These are phyloP conservation scores for Pristionchus exspectatus DNA, from an alignment of 2,888 invertebrate species.

Conservation along the genomic window DNA sequence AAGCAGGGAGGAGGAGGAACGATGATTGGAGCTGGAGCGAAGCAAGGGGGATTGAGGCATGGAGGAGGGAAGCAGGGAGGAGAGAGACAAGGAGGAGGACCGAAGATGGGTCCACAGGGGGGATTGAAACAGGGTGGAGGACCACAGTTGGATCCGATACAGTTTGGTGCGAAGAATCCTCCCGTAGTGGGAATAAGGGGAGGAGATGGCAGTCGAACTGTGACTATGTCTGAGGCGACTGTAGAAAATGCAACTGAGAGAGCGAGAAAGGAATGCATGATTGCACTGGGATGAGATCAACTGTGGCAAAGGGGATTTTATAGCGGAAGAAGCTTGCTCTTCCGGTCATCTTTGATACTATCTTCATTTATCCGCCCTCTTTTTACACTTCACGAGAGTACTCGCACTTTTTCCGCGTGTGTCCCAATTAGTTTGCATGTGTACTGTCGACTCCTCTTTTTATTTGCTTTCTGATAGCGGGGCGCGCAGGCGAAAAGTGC, in stretches of 20 bases:
- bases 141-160: not conserved
- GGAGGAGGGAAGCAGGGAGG: conserved; percentile 27
- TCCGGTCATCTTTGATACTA: conserved; percentile 26
- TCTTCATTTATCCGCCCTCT: not conserved
- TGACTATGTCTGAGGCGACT: conserved; percentile 19
- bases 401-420: not conserved
- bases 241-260: not conserved
- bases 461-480: conserved; percentile 37
- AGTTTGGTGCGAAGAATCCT: not conserved
- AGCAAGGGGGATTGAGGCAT: conserved; percentile 16
- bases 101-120: conserved; percentile 35
- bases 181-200: not conserved
- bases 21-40: not conserved
- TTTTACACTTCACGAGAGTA: conserved; percentile 7
- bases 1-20: not conserved
- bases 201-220: not conserved
- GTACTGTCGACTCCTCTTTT: not conserved
- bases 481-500: not conserved
- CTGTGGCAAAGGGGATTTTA: not conserved
- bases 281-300: not conserved
- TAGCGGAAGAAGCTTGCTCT: not conserved
- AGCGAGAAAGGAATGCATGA: not conserved
- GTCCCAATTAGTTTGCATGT: conserved; percentile 31
- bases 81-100: conserved; percentile 6
- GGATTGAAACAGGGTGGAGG: conserved; percentile 10